Percentiles rank a stretch among this genome's conserved stretches.
These are phyloP conservation scores for Lophius piscatorius DNA, from an alignment of 2,113 vertebrate species.

Conservation along the genomic window DNA sequence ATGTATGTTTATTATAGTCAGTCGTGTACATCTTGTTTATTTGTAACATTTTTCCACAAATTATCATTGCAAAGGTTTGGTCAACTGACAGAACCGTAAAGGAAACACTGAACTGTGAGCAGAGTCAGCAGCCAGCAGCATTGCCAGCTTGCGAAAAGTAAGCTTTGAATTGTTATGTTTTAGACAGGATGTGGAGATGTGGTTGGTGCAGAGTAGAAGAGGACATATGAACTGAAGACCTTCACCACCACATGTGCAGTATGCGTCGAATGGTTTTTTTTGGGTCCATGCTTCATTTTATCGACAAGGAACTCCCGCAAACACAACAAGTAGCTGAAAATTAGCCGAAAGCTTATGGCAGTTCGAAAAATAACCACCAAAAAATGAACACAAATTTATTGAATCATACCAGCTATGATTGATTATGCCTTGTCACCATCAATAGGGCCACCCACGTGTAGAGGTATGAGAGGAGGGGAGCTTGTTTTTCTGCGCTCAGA, in stretches of 20 bases:
- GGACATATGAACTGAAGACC: conserved; percentile 58
- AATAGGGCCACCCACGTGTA: neutral
- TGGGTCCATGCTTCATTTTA: conserved; percentile 18
- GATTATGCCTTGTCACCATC: neutral
- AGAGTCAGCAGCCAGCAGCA: conserved; percentile 30
- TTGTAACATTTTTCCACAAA: neutral
- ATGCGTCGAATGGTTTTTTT: conserved; percentile 12
- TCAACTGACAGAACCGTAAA: conserved; percentile 9
- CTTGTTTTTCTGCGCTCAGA: conserved; percentile 4
- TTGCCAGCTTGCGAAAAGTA: conserved; percentile 58
- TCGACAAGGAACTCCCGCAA: conserved; percentile 16
- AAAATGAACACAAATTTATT: conserved; percentile 33
- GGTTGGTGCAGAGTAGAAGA: conserved; percentile 43
- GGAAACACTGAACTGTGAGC: neutral
- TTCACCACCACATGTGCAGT: conserved; percentile 45
- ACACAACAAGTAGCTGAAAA: conserved; percentile 38
- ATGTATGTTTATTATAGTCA: too few relatives aligned
- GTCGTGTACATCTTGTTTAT: neutral
- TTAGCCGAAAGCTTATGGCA: conserved; percentile 22
- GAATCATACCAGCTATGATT: conserved; percentile 14
- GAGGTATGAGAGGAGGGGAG: conserved; percentile 1
- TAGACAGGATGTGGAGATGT: conserved; percentile 66
- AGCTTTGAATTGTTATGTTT: conserved; percentile 54
- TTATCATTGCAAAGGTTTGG: conserved; percentile 4
- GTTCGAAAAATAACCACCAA: conserved; percentile 36